Evolutionary conservation across 2,888 invertebrate genomes (phyloP).

Genomic region (Drosophila sordidula): DNA sequence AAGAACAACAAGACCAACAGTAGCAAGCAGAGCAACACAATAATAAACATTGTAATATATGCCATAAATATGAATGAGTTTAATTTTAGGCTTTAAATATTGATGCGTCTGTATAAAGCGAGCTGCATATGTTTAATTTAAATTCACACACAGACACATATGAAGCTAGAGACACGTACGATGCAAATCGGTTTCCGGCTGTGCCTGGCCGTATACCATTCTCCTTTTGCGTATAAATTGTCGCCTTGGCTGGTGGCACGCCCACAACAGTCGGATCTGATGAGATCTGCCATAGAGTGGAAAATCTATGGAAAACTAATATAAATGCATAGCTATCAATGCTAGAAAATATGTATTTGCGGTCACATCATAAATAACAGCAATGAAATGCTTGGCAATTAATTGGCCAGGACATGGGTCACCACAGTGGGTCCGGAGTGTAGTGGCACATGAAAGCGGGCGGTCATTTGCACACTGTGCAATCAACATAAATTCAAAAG

Average conservation of each 20-base stretch:
- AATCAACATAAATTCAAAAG: slow-evolving; percentile 71
- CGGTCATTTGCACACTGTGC: slow-evolving; percentile 50
- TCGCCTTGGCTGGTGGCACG: slow-evolving; percentile 15
- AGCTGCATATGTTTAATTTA: slow-evolving; percentile 26
- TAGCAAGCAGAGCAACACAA: slow-evolving; percentile 23
- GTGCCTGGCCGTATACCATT: slow-evolving; percentile 47
- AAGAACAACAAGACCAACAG: background rate
- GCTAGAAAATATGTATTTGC: slow-evolving; percentile 54
- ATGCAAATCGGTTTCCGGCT: slow-evolving; percentile 33
- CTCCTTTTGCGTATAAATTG: slow-evolving; percentile 23
- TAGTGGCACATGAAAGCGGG: slow-evolving; percentile 7
- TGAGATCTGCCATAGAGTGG: slow-evolving; percentile 17
- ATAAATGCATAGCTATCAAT: slow-evolving; percentile 56
- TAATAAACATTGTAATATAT: slow-evolving; percentile 40
- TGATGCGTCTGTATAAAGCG: slow-evolving; percentile 23
- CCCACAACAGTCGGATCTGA: slow-evolving; percentile 15
- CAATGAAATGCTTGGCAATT: slow-evolving; percentile 70
- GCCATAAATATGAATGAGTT: slow-evolving; percentile 56
- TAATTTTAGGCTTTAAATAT: slow-evolving; percentile 41
- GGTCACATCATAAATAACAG: slow-evolving; percentile 71
- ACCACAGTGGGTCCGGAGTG: slow-evolving; percentile 1
- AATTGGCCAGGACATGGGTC: slow-evolving; percentile 56
- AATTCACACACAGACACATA: slow-evolving; percentile 9
- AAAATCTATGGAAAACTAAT: slow-evolving; percentile 31
- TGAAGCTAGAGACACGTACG: background rate